Evolutionary conservation across 1,140 invertebrate species (phyloP).

Genomic region (Zaprionus taronus): DNA sequence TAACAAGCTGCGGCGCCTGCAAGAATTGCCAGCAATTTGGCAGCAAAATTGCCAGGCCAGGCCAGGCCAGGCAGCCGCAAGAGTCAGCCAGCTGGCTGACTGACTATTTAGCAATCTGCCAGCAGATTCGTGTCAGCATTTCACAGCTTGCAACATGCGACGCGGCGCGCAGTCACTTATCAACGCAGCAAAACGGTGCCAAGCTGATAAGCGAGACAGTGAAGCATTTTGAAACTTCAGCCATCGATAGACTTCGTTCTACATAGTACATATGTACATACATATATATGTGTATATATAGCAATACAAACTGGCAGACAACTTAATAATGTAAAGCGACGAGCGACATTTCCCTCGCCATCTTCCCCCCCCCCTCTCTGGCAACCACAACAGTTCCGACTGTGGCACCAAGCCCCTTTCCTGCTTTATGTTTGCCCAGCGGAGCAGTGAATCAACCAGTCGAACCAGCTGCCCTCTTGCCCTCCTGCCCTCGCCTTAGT

Average conservation of each 20-base stretch:
- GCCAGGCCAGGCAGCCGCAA: not conserved
- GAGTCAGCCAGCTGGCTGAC: slow-evolving; percentile 47
- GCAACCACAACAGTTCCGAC: slow-evolving; percentile 30
- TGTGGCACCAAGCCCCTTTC: slow-evolving; percentile 34
- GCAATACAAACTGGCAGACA: slow-evolving; percentile 14
- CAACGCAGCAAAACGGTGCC: slow-evolving; percentile 53
- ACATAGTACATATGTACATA: not conserved
- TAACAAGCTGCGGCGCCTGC: slow-evolving; percentile 71
- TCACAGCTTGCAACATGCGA: slow-evolving; percentile 52
- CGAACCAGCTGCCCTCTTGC: not conserved
- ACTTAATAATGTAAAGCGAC: slow-evolving; percentile 45
- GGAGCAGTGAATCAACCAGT: slow-evolving; percentile 21
- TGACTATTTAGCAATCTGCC: slow-evolving; percentile 60
- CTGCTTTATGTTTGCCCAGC: slow-evolving; percentile 56
- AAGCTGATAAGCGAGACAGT: slow-evolving; percentile 58
- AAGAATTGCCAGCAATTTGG: slow-evolving; percentile 76
- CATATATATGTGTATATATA: slow-evolving; percentile 7
- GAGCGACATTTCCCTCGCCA: slow-evolving; percentile 28
- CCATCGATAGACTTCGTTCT: slow-evolving; percentile 19
- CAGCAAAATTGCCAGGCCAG: slow-evolving; percentile 58
- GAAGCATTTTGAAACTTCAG: slow-evolving; percentile 14
- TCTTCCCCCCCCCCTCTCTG: not conserved
- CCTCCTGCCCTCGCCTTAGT: not conserved
- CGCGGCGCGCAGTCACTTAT: slow-evolving; percentile 25
- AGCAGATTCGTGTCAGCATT: slow-evolving; percentile 67